Conservation (phyloP, 2,888 invertebrate genomes). For the Lobophora halterata region DNA sequence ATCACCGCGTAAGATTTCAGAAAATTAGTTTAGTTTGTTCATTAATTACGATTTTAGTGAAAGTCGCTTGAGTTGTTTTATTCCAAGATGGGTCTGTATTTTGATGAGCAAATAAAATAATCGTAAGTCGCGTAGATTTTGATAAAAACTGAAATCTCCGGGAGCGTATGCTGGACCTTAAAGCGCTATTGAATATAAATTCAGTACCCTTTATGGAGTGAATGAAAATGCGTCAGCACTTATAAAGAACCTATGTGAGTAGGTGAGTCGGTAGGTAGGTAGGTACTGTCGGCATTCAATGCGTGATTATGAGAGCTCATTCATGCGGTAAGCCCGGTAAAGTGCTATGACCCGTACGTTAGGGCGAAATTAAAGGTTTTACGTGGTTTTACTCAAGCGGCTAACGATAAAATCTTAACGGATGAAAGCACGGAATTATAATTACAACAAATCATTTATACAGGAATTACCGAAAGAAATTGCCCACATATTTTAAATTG, state of each 20-base stretch:
- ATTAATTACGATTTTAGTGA: no score
- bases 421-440: slow-evolving; percentile 25
- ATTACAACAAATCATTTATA: slow-evolving; percentile 25
- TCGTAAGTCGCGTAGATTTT: no score
- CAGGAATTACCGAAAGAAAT: slow-evolving; percentile 14
- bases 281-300: slow-evolving; percentile 31
- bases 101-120: no score
- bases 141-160: no score
- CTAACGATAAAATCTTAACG: slow-evolving; percentile 28
- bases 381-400: slow-evolving; percentile 17
- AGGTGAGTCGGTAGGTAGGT: no score
- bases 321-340: slow-evolving; percentile 36
- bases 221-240: slow-evolving; percentile 37
- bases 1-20: no score
- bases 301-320: slow-evolving; percentile 45
- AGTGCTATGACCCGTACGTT: slow-evolving; percentile 25
- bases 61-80: no score
- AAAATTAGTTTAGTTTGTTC: no score
- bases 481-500: slow-evolving; percentile 10
- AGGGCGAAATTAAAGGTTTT: slow-evolving; percentile 26
- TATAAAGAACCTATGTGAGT: slow-evolving; percentile 37
- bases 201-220: slow-evolving; percentile 33
- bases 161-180: no score
- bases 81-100: no score
- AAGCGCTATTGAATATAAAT: no score